Evolutionary conservation across 2,113 vertebrate genomes (phyloP), one percentile per base, ranked within the genome.

Genomic region (Hippoglossus stenolepis): DNA sequence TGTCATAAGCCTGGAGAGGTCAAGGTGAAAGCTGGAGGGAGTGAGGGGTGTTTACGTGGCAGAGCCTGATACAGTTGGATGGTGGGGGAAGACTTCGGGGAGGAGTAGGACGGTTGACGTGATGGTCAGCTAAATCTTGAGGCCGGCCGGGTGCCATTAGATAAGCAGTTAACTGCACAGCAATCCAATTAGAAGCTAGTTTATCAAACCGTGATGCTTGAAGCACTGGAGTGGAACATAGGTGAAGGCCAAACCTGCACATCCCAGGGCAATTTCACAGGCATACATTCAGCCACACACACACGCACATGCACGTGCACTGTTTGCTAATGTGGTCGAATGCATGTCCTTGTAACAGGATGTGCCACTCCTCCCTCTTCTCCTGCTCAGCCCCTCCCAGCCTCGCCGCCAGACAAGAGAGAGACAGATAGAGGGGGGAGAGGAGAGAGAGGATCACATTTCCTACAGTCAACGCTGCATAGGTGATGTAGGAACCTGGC

Each of bases 261-360:
- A 47, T 65, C 61, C 57, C 70, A 23, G 60, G 23, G 21, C 28
- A 12, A 45, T 73, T 35, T 9, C n/a, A 24, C 73, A 61, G 23
- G 17, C 68, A 56, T 20, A 40, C 35, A 57, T 2, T 18, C 11
- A 45, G 28, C 17, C 75, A 13, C 58, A 18, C 57, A 15, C 56
- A 26, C 56, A 17, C 57, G 5, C 24, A 4, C 70, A 18, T 11
- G 14, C 45, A 62, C 28, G 38, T 65, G 73, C 20, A 2, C 35
- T 10, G 85, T 68, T 72, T 79, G 57, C 75, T 75, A 83, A 90
- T 75, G 60, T 62, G 53, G 54, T 77, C 75, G 61, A 87, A 84
- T 63, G 68, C 51, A 60, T 79, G 85, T 86, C 83, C 89, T 89
- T 87, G 85, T 73, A 58, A 70, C 69, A 76, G 72, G 77, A 87